phyloP scores from a whole-genome alignment of 2,113 vertebrate genomes.

The Ariopsis seemanni region DNA sequence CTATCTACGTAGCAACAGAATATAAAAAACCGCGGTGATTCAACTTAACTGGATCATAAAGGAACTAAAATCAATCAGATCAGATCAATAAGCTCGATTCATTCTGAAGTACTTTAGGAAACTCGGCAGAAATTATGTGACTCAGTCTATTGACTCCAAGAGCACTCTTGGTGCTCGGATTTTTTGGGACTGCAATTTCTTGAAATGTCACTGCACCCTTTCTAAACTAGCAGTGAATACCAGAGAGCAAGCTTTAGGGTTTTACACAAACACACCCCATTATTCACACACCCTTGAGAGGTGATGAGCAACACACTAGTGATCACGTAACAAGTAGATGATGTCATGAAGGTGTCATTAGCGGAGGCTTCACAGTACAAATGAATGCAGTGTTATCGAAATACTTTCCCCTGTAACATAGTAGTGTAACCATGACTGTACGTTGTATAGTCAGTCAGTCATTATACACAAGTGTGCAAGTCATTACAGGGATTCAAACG shows the following conservation, averaged over 20 bases:
- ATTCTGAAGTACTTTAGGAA: neutral
- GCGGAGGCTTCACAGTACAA: neutral
- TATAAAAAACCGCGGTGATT: neutral
- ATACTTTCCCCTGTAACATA: neutral
- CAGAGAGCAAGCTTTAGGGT: too few species aligned
- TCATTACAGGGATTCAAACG: neutral
- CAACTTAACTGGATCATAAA: neutral
- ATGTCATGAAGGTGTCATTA: neutral
- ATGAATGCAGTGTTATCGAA: neutral
- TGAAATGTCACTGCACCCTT: neutral
- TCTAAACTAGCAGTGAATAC: neutral
- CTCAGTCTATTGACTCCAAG: neutral
- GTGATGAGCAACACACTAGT: neutral
- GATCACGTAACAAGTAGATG: neutral
- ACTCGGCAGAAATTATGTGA: neutral
- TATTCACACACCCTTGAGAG: neutral
- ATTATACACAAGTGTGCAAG: neutral
- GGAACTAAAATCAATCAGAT: neutral
- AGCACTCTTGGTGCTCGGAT: neutral
- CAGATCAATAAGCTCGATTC: constrained; percentile 12
- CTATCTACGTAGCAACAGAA: neutral
- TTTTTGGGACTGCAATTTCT: neutral
- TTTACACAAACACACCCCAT: neutral
- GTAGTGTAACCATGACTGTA: neutral
- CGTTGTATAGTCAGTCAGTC: neutral